Evolutionary conservation across 2,113 vertebrate species (phyloP), one percentile per base, ranked within the genome.

Genomic region (Narcine bancroftii): DNA sequence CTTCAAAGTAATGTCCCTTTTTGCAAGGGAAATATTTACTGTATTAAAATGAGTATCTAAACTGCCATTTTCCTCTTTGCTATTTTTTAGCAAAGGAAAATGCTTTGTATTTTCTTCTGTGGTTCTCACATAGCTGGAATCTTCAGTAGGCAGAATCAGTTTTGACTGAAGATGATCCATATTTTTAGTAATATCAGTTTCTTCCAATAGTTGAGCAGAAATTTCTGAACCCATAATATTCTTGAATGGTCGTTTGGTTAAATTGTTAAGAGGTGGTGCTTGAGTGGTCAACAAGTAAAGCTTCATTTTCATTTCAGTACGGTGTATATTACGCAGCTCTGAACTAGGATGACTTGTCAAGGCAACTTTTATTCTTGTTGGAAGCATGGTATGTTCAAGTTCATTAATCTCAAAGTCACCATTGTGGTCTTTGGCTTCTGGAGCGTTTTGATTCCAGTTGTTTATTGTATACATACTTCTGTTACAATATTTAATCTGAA

Each of bases 401-500:
- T 89, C 63, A 89, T 89, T 89, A 4, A 42, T 42, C 85, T 89
- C 36, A 66, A 91, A 15, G 29, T 91, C 65, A 47, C 39, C 63
- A 19, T 36, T 19, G 21, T 39, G 53, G 81, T 60, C 33, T 69
- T 69, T 91, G 63, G 45, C 65, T 45, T 69, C 1, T 15, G 94
- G 92, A 11, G 66, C 9, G 0, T 92, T 0, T 63, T 93, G 0
- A 15, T 89, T 65, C 79, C 33, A 69, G 0, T 0, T 79, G 0
- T 92, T 65, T 0, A 17, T 39, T 1, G 73, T 92, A 21, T 47
- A 76, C 33, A 76, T 92, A n/a, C 95, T 95, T 73, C 1, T 4
- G 0, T 95, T 95, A 50, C 97, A 98, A 92, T 65, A 26, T 89
- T 5, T 5, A 79, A 21, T 36, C 26, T 29, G 92, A 0, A 6